A percentile compares a stretch with the other conserved stretches of the same genome.
Conservation (phyloP, 37 sponge, comb jelly and placozoan genomes). For the Cladorhizidae sp. region DNA sequence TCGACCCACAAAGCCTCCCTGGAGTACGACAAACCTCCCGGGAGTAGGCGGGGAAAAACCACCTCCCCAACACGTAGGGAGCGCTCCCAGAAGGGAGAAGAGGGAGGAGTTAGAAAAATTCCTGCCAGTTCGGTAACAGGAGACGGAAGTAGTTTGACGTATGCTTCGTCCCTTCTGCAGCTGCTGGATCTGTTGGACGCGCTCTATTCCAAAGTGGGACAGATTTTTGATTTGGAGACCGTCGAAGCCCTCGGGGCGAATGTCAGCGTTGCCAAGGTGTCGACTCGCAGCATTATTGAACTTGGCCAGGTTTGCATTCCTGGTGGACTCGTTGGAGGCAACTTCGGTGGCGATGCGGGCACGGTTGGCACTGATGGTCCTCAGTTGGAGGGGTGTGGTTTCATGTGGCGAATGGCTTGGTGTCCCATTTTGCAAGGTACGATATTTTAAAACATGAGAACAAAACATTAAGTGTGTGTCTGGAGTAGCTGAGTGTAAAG, state of each 20-base stretch:
- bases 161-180: slow-evolving; percentile 44
- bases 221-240: not conserved
- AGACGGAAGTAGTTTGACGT: slow-evolving; percentile 14
- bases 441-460: too few species aligned
- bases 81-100: not conserved
- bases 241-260: not conserved
- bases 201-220: slow-evolving; percentile 53
- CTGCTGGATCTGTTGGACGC: slow-evolving; percentile 86
- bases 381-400: slow-evolving; percentile 2
- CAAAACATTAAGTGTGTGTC: too few species aligned
- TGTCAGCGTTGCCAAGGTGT: too few species aligned
- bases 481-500: too few species aligned
- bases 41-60: not conserved
- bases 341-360: too few species aligned
- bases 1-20: slow-evolving; percentile 27
- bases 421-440: slow-evolving; percentile 84
- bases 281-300: not conserved
- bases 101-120: not conserved
- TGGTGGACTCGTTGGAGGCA: too few species aligned
- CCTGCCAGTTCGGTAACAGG: not conserved
- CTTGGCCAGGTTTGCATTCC: not conserved
- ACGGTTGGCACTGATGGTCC: not conserved
- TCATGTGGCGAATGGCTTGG: slow-evolving; percentile 81
- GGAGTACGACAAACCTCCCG: slow-evolving; percentile 25
- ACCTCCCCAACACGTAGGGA: not conserved